A percentile compares a stretch with the other conserved stretches of the same genome.
Conservation (phyloP, 2,113 vertebrate species). For the Nicator chloris region DNA sequence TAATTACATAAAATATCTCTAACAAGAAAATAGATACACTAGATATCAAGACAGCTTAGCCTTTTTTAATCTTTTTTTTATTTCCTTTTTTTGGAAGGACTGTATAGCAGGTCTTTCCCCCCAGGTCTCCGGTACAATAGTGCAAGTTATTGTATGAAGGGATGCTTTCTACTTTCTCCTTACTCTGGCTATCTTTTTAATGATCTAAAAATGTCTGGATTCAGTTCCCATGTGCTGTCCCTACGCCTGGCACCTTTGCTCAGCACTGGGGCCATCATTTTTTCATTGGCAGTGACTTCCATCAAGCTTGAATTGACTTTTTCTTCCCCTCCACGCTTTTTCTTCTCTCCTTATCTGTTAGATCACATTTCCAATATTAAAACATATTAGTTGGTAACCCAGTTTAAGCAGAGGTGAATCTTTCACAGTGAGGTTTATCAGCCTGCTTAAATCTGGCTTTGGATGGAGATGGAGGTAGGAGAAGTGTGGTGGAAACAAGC, state of each 20-base stretch:
- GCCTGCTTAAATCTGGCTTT: background rate
- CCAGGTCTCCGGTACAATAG: background rate
- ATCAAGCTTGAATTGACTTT: slow-evolving; percentile 18
- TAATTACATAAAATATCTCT: slow-evolving; percentile 51
- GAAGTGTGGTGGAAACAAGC: background rate
- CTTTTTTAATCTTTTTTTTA: background rate
- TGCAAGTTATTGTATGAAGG: slow-evolving; percentile 32
- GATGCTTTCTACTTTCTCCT: slow-evolving; percentile 39
- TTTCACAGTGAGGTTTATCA: background rate
- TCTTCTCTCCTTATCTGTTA: slow-evolving; percentile 33
- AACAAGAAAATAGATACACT: slow-evolving; percentile 17
- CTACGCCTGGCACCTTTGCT: background rate
- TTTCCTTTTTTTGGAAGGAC: background rate
- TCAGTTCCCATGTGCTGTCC: slow-evolving; percentile 1
- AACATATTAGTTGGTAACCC: background rate
- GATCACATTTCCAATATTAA: slow-evolving; percentile 29
- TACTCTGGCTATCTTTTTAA: slow-evolving; percentile 55
- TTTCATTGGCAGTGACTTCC: background rate
- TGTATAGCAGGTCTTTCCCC: background rate
- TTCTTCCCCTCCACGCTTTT: background rate
- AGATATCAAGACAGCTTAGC: background rate
- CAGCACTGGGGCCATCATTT: background rate
- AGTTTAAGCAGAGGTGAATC: background rate
- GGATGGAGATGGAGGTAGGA: background rate
- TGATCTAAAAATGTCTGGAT: slow-evolving; percentile 28